Percentiles rank a stretch among this genome's conserved stretches.
Evolutionary conservation across 2,797 vertebrate genomes (phyloP).

Genomic region (Spinus olivaceus): DNA sequence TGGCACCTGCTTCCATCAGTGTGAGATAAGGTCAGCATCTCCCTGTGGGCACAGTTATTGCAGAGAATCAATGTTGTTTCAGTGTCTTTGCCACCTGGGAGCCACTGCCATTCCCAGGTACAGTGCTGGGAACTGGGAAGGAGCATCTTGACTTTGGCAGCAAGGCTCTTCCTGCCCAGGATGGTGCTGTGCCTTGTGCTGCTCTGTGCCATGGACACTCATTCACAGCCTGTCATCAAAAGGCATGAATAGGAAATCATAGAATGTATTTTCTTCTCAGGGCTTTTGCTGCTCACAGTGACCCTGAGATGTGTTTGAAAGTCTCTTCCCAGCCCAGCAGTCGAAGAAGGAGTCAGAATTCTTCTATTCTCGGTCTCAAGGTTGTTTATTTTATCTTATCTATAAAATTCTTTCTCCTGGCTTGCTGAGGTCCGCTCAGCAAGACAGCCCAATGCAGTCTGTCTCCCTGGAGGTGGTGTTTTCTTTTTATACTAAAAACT

Average conservation of each 20-base stretch:
- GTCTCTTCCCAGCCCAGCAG: no score
- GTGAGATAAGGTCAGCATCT: slow-evolving; percentile 18
- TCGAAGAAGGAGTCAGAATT: no score
- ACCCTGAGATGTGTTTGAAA: no score
- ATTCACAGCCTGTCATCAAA: background rate
- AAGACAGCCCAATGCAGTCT: no score
- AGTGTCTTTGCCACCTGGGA: rapidly evolving
- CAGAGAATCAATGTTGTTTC: background rate
- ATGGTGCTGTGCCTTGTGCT: background rate
- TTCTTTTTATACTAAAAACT: no score
- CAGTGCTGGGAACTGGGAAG: background rate
- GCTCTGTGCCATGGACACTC: rapidly evolving
- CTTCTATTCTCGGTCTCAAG: no score
- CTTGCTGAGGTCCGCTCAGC: rapidly evolving
- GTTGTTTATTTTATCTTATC: no score
- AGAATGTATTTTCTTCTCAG: background rate
- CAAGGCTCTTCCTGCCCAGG: background rate
- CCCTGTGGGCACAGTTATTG: background rate
- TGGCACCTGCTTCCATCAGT: slow-evolving; percentile 42
- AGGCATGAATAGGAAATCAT: background rate
- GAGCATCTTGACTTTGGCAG: background rate
- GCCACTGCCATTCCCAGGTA: rapidly evolving
- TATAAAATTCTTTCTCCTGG: no score
- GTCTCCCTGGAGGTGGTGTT: no score
- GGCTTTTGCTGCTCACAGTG: background rate